phyloP scores from a whole-genome alignment of 2,113 vertebrate species.

The Thomomys bottae region DNA sequence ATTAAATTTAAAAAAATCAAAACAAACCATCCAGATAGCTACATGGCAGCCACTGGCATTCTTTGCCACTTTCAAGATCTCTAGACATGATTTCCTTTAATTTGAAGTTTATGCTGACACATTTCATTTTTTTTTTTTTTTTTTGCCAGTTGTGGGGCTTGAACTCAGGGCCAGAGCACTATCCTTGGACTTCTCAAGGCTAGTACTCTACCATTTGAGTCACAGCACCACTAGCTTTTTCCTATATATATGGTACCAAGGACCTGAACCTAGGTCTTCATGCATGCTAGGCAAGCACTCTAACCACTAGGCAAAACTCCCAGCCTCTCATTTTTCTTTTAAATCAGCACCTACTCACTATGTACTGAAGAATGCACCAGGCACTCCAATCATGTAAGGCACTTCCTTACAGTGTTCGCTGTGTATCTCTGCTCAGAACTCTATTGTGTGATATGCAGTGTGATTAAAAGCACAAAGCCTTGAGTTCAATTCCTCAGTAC shows the following conservation, averaged over 20 bases:
- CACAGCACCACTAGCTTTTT: no score
- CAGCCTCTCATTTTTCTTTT: constrained; percentile 25
- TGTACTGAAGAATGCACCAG: background rate
- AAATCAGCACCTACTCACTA: background rate
- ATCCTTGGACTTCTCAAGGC: no score
- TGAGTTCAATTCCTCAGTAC: no score
- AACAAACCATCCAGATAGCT: constrained; percentile 29
- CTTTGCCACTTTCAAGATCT: background rate
- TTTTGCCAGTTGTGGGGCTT: no score
- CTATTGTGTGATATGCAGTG: background rate
- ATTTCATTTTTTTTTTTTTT: constrained; percentile 27
- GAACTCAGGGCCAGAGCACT: no score
- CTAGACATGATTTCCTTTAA: constrained; percentile 2
- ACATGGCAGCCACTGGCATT: background rate
- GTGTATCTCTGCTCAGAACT: constrained; percentile 12
- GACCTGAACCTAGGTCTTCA: no score
- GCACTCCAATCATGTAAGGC: background rate
- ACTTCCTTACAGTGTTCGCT: background rate
- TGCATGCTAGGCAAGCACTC: no score
- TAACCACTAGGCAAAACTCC: no score
- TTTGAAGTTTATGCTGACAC: background rate
- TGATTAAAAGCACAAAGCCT: constrained; percentile 29
- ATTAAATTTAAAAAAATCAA: background rate
- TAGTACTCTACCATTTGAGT: no score
- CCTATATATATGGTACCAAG: no score